Evolutionary conservation across 2,113 vertebrate species (phyloP).

Genomic region (Ammospiza caudacuta): DNA sequence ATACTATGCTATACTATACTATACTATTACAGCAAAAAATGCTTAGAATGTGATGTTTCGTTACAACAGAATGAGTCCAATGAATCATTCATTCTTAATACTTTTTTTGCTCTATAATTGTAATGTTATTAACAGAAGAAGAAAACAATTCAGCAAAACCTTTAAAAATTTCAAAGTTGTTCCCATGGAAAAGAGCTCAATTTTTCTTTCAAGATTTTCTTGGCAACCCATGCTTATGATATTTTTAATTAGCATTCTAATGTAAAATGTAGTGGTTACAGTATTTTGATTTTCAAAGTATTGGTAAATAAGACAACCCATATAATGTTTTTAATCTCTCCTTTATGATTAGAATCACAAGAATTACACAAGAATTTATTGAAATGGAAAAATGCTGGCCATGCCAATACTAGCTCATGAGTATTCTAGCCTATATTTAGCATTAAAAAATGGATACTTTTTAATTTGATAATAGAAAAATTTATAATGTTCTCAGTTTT

Average conservation of each 20-base stretch:
- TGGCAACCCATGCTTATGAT: background rate
- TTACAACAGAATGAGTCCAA: background rate
- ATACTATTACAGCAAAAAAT: background rate
- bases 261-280: background rate
- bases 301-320: background rate
- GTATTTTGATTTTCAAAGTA: background rate
- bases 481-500: background rate
- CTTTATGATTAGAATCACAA: background rate
- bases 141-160: background rate
- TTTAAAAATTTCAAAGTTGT: background rate
- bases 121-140: background rate
- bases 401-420: background rate
- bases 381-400: background rate
- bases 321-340: background rate
- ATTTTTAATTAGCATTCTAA: constrained; percentile 15
- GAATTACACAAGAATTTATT: background rate
- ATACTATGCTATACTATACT: background rate
- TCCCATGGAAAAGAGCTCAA: background rate
- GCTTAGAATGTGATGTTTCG: constrained; percentile 16
- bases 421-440: background rate
- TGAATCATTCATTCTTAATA: background rate
- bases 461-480: background rate
- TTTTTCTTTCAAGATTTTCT: constrained; percentile 10
- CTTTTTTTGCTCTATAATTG: background rate
- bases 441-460: background rate